phyloP scores from a whole-genome alignment of 1,140 invertebrate species.

The Mya arenaria region DNA sequence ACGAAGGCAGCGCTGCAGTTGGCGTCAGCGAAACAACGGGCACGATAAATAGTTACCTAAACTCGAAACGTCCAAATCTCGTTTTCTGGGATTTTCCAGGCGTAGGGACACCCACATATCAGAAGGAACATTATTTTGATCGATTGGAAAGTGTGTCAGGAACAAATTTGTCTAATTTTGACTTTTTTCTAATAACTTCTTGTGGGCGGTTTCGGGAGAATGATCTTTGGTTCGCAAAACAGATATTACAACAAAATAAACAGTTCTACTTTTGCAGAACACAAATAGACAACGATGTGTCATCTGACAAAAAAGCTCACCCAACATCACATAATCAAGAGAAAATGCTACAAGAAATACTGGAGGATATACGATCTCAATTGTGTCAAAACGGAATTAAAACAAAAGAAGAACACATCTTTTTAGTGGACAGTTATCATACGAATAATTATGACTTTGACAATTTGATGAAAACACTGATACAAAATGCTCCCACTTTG shows the following conservation, averaged over 20 bases:
- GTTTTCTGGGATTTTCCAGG: constrained; percentile 22
- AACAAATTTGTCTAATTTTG: neutral
- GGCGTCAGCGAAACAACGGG: neutral
- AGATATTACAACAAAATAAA: neutral
- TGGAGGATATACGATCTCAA: neutral
- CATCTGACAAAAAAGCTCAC: neutral
- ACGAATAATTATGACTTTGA: neutral
- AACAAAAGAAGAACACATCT: neutral
- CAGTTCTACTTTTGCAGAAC: neutral
- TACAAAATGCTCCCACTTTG: neutral
- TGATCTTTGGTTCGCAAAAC: neutral
- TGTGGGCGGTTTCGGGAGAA: neutral
- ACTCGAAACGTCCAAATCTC: neutral
- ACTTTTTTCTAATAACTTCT: constrained; percentile 1
- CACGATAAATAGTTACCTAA: neutral
- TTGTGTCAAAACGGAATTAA: neutral
- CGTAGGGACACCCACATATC: constrained; percentile 4
- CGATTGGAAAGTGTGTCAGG: too few species aligned
- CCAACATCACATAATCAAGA: neutral
- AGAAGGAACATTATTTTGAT: neutral
- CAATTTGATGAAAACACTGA: neutral
- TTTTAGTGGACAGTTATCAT: neutral
- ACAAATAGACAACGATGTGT: neutral
- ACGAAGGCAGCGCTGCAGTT: neutral
- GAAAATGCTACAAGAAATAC: neutral